Conservation (phyloP, 2,888 invertebrate species). For the Oscheius sp. region DNA sequence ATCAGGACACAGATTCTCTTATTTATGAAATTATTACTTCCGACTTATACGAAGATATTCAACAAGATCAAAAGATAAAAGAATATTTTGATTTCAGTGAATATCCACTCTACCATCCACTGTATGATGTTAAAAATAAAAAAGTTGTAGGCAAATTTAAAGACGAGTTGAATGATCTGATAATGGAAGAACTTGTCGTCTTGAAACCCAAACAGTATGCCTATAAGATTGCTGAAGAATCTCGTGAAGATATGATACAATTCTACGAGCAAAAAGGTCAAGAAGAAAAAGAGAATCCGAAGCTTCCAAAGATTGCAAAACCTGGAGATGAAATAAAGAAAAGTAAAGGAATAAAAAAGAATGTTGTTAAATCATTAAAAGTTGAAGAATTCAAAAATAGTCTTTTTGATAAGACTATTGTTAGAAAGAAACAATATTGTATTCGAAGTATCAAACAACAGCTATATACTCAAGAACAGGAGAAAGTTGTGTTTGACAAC, state of each 20-base stretch:
- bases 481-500: constrained; percentile 36
- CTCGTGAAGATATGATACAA: constrained; percentile 65
- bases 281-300: constrained; percentile 32
- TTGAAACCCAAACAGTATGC: constrained; percentile 45
- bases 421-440: constrained; percentile 36
- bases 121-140: constrained; percentile 56
- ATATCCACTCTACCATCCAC: constrained; percentile 57
- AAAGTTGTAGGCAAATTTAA: constrained; percentile 66
- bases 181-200: constrained; percentile 60
- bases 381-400: constrained; percentile 33
- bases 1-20: constrained; percentile 66
- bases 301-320: constrained; percentile 34
- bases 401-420: constrained; percentile 35
- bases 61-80: constrained; percentile 22
- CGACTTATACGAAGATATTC: constrained; percentile 70
- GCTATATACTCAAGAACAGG: constrained; percentile 34
- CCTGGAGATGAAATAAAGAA: constrained; percentile 34
- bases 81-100: constrained; percentile 59
- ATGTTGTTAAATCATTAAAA: constrained; percentile 31
- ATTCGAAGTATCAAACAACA: constrained; percentile 36
- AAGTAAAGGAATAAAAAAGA: constrained; percentile 35
- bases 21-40: constrained; percentile 60
- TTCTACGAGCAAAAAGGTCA: constrained; percentile 35
- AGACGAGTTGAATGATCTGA: constrained; percentile 59
- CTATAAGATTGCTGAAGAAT: constrained; percentile 32